Percentiles rank a stretch among this genome's conserved stretches.
phyloP scores from a whole-genome alignment of 2,797 vertebrate species.

The Leucoraja ocellata region DNA sequence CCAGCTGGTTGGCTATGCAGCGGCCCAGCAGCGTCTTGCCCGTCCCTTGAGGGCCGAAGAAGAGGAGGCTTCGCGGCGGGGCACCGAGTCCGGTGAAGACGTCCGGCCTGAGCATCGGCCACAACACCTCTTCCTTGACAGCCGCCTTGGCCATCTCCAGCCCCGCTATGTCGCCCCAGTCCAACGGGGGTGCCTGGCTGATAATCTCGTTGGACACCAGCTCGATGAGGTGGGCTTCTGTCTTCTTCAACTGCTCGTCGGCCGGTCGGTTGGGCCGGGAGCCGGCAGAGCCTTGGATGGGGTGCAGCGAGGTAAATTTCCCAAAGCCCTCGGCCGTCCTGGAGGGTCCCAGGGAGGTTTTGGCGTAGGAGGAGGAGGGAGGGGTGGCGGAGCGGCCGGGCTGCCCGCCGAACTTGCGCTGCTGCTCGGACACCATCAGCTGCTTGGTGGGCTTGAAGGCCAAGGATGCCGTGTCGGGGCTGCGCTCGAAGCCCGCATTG shows the following conservation, averaged over 20 bases:
- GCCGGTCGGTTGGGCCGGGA: constrained; percentile 61
- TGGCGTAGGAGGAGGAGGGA: constrained; percentile 83
- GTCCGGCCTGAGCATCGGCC: constrained; percentile 94
- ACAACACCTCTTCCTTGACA: constrained; percentile 95
- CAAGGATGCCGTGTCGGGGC: constrained; percentile 79
- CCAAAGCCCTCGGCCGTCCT: constrained; percentile 80
- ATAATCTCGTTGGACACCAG: constrained; percentile 93
- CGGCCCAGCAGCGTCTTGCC: constrained; percentile 90
- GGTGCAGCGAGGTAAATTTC: constrained; percentile 76
- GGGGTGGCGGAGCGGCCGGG: constrained; percentile 83
- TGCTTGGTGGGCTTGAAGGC: constrained; percentile 94
- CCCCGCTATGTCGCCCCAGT: constrained; percentile 97
- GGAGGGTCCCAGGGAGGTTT: constrained; percentile 75
- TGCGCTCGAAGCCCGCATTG: constrained; percentile 92
- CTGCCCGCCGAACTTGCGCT: constrained; percentile 87
- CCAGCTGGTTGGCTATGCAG: constrained; percentile 92
- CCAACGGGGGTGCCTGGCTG: constrained; percentile 84
- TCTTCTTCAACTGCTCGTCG: constrained; percentile 95
- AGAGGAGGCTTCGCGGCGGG: constrained; percentile 90
- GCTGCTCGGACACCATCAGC: constrained; percentile 85
- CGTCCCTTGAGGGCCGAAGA: constrained; percentile 96
- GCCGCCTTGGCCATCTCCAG: constrained; percentile 91
- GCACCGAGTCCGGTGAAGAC: constrained; percentile 87
- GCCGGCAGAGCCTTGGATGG: too few relatives aligned
- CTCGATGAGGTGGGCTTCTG: constrained; percentile 86